Conservation (phyloP, 2,888 invertebrate species). For the Catocala nupta region DNA sequence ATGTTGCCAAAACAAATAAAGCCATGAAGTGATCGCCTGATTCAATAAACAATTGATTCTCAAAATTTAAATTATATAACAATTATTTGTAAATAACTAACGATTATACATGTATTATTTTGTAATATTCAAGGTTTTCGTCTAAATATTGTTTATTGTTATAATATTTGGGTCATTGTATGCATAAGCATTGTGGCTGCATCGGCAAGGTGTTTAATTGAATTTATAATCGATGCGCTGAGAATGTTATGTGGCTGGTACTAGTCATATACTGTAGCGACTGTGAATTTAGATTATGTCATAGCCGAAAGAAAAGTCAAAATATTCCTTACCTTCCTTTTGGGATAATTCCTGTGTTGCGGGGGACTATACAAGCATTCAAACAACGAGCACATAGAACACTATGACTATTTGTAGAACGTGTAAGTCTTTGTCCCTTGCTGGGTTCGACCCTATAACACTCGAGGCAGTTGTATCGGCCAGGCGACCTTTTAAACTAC, state of each 20-base stretch:
- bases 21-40: not conserved
- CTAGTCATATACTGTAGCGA: conserved; percentile 17
- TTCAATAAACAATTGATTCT: conserved; percentile 26
- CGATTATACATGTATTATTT: conserved; percentile 36
- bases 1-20: not conserved
- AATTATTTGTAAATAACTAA: conserved; percentile 33
- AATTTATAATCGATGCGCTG: conserved; percentile 32
- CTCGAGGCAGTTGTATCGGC: too few relatives aligned
- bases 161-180: conserved; percentile 69
- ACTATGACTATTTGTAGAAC: too few relatives aligned
- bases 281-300: too few relatives aligned
- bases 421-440: too few relatives aligned
- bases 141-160: conserved; percentile 29
- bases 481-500: too few relatives aligned
- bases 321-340: too few relatives aligned
- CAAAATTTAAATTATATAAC: conserved; percentile 41
- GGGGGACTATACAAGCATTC: too few relatives aligned
- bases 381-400: too few relatives aligned
- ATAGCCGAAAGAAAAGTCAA: too few relatives aligned
- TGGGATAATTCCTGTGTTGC: too few relatives aligned
- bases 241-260: conserved; percentile 21
- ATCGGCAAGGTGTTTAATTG: conserved; percentile 27
- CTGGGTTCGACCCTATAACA: too few relatives aligned
- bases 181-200: conserved; percentile 48
- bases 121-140: conserved; percentile 44